These are phyloP conservation scores for Sminthopsis crassicaudata DNA, from an alignment of 2,113 vertebrate species.

Conservation along the genomic window DNA sequence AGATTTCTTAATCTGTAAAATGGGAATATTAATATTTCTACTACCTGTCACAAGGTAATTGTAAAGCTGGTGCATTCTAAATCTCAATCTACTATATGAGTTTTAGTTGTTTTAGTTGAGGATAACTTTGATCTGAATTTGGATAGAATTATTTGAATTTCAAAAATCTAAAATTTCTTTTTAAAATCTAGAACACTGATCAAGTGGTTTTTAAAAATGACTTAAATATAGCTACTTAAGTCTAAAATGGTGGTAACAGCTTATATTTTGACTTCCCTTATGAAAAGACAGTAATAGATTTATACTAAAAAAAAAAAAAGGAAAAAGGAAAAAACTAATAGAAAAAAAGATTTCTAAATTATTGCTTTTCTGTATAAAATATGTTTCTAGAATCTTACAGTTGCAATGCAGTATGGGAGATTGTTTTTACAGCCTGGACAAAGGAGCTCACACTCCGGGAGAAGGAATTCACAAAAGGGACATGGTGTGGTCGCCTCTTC, in stretches of 20 bases:
- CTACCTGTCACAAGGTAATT: not conserved
- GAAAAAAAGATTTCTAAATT: not conserved
- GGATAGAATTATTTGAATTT: not conserved
- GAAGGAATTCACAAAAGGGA: constrained; percentile 92
- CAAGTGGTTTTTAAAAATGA: not conserved
- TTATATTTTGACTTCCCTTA: not conserved
- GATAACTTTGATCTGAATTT: not conserved
- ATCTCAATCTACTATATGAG: not conserved
- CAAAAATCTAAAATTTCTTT: not conserved
- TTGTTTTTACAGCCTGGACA: constrained; percentile 97
- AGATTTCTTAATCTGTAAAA: not conserved
- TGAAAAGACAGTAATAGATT: not conserved
- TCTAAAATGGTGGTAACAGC: not conserved
- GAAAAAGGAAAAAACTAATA: not conserved
- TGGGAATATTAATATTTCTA: not conserved
- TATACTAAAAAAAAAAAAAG: not conserved
- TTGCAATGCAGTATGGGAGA: constrained; percentile 95
- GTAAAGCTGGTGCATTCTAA: not conserved
- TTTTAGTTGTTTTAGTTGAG: not conserved
- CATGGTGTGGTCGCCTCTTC: constrained; percentile 93
- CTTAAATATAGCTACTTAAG: not conserved
- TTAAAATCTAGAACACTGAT: not conserved
- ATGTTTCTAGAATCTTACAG: constrained; percentile 83
- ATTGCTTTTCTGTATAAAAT: not conserved
- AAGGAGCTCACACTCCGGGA: constrained; percentile 93